Conservation (phyloP, 2,888 invertebrate genomes). For the Mactromeris polynyma region DNA sequence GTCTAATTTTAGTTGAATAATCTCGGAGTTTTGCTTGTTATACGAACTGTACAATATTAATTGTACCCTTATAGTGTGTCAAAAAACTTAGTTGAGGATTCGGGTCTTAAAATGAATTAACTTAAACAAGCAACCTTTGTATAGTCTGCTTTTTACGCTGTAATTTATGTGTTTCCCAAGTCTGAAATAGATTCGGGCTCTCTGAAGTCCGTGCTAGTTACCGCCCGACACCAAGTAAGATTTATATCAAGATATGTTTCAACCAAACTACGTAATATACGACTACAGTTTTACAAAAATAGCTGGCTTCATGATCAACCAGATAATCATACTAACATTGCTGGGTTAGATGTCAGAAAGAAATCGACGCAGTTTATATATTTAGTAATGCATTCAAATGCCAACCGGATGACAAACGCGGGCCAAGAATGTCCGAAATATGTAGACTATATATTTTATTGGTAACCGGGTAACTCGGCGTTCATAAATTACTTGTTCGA, state of each 20-base stretch:
- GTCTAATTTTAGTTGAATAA: not conserved
- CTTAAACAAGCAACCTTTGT: not conserved
- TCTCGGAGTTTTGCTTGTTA: not conserved
- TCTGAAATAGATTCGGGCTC: not conserved
- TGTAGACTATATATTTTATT: no score
- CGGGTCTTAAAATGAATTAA: not conserved
- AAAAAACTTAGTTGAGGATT: not conserved
- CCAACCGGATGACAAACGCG: no score
- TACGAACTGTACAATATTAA: not conserved
- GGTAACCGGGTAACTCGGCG: no score
- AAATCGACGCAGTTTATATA: not conserved
- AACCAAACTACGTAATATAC: slow-evolving; percentile 27
- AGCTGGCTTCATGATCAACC: slow-evolving; percentile 4
- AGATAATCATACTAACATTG: slow-evolving; percentile 24
- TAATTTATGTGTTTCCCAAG: slow-evolving; percentile 23
- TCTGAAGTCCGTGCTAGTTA: slow-evolving; percentile 30
- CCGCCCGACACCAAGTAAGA: slow-evolving; percentile 35
- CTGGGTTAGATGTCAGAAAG: slow-evolving; percentile 13
- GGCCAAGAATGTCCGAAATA: no score
- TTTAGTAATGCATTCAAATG: no score
- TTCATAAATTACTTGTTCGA: no score
- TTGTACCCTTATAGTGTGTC: not conserved
- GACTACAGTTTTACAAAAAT: slow-evolving; percentile 21
- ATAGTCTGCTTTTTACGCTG: not conserved
- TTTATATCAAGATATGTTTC: slow-evolving; percentile 35